Evolutionary conservation across 1,140 invertebrate genomes (phyloP).

Genomic region (Bombus ignitus): DNA sequence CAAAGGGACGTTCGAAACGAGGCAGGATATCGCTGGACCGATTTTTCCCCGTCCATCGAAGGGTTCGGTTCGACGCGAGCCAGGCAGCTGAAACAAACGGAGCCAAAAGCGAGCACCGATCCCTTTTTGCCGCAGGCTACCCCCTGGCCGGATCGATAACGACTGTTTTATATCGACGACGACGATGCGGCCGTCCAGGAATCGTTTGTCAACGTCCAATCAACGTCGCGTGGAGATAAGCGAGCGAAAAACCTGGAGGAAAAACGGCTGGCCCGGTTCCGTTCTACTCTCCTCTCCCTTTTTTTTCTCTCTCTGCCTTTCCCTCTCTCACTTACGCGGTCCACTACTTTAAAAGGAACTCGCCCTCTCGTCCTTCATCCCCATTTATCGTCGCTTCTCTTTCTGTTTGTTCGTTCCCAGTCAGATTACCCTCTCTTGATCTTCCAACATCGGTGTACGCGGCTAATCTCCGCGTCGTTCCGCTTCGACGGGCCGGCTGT

Average conservation of each 20-base stretch:
- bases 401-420: constrained; percentile 20
- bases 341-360: constrained; percentile 17
- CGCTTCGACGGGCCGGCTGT: constrained; percentile 26
- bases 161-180: constrained; percentile 71
- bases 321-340: background rate
- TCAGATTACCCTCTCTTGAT: constrained; percentile 36
- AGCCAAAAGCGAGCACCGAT: constrained; percentile 3
- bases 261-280: constrained; percentile 23
- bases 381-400: background rate
- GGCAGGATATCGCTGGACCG: background rate
- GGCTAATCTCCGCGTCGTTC: constrained; percentile 44
- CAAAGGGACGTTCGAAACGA: constrained; percentile 1
- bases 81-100: background rate
- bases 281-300: background rate
- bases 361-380: no score
- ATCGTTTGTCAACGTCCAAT: constrained; percentile 79
- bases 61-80: background rate
- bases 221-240: constrained; percentile 66
- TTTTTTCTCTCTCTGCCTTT: no score
- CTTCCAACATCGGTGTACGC: background rate
- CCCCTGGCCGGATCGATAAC: constrained; percentile 67
- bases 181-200: constrained; percentile 57
- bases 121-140: constrained; percentile 37
- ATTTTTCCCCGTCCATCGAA: constrained; percentile 22
- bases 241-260: constrained; percentile 19